Evolutionary conservation across 2,113 vertebrate genomes (phyloP).

Genomic region (Boleophthalmus pectinirostris): DNA sequence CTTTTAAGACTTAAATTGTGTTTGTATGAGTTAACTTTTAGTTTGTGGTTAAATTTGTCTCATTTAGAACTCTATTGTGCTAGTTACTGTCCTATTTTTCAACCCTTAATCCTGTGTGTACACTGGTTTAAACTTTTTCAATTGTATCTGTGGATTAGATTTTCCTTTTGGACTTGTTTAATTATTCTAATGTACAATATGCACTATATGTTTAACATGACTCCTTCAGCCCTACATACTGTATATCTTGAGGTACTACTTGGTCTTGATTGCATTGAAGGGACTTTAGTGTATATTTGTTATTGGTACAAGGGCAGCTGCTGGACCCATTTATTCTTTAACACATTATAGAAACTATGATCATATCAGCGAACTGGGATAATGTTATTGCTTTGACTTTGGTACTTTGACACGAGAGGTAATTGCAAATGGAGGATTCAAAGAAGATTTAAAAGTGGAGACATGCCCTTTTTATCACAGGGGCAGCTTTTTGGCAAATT

Average conservation of each 20-base stretch:
- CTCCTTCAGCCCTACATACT: background rate
- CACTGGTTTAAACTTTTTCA: no score
- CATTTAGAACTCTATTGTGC: background rate
- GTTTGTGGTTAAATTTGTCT: no score
- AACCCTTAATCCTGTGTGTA: background rate
- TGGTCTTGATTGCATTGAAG: background rate
- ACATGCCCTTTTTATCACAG: slow-evolving; percentile 16
- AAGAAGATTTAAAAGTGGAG: slow-evolving; percentile 41
- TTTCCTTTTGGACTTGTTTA: background rate
- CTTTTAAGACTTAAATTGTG: no score
- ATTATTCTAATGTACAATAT: no score
- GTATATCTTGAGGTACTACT: background rate
- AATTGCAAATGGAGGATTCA: slow-evolving; percentile 33
- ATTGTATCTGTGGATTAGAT: background rate
- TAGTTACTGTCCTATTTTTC: background rate
- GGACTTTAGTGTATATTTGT: slow-evolving; percentile 14
- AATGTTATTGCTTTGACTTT: slow-evolving; percentile 39
- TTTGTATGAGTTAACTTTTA: no score
- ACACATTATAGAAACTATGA: background rate
- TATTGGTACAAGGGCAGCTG: slow-evolving; percentile 2
- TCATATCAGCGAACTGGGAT: slow-evolving; percentile 13
- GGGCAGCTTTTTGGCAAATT: slow-evolving; percentile 21
- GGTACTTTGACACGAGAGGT: slow-evolving; percentile 33
- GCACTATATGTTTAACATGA: background rate
- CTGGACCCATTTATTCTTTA: slow-evolving; percentile 5